These are phyloP conservation scores for Enteromius mattozi DNA, from an alignment of 2,797 vertebrate genomes.

Conservation along the genomic window DNA sequence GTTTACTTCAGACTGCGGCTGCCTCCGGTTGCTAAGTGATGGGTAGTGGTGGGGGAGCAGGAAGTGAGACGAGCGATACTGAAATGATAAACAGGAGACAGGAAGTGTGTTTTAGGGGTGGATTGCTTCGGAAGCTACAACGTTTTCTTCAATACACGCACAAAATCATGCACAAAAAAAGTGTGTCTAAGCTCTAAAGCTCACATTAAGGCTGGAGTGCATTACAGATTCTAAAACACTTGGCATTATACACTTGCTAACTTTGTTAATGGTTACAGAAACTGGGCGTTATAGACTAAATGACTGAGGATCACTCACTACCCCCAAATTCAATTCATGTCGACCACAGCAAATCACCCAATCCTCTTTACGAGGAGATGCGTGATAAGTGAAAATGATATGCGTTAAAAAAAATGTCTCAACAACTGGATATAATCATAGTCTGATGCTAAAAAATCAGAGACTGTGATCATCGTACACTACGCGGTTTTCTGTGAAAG, in stretches of 20 bases:
- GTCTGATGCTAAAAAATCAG: not conserved
- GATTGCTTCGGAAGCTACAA: slow-evolving; percentile 65
- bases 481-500: not conserved
- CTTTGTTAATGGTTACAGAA: not conserved
- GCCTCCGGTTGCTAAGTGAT: slow-evolving; percentile 78
- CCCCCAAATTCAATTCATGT: not conserved
- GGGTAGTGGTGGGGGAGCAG: slow-evolving; percentile 69
- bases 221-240: not conserved
- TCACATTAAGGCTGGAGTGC: not conserved
- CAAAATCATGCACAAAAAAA: not conserved
- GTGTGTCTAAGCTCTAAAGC: not conserved
- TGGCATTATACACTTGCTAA: not conserved
- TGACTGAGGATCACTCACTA: not conserved
- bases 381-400: not conserved
- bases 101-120: slow-evolving; percentile 74
- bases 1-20: slow-evolving; percentile 58
- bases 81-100: slow-evolving; percentile 77
- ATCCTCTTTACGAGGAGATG: not conserved
- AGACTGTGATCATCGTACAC: not conserved
- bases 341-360: not conserved
- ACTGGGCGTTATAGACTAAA: not conserved
- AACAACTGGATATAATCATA: not conserved
- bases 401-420: not conserved
- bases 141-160: slow-evolving; percentile 38
- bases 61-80: slow-evolving; percentile 75